Evolutionary conservation across 2,888 invertebrate species (phyloP).

Genomic region (Cremastobaeus sp.): DNA sequence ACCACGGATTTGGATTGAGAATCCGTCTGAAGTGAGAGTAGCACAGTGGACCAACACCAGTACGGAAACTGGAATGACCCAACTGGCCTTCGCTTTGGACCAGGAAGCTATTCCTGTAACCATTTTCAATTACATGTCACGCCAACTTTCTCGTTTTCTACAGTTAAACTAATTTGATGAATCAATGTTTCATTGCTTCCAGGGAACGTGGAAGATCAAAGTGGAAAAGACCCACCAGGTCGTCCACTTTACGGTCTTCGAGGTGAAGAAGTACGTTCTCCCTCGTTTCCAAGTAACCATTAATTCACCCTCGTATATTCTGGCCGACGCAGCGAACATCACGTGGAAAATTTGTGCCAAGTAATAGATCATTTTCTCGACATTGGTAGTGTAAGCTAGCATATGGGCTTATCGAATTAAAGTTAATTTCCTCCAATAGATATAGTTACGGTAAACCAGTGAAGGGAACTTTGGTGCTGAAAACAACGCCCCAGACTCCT

Average conservation of each 20-base stretch:
- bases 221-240: constrained; percentile 73
- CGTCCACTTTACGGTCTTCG: constrained; percentile 77
- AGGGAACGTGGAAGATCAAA: constrained; percentile 81
- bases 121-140: too few relatives aligned
- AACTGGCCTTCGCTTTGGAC: constrained; percentile 80
- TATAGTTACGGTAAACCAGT: constrained; percentile 83
- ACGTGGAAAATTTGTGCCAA: constrained; percentile 81
- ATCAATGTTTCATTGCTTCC: background rate
- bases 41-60: constrained; percentile 83
- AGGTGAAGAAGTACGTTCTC: constrained; percentile 81
- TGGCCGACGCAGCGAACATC: constrained; percentile 78
- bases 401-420: too few relatives aligned
- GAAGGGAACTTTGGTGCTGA: constrained; percentile 79
- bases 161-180: background rate
- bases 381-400: too few relatives aligned
- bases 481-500: constrained; percentile 74
- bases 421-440: constrained; percentile 71
- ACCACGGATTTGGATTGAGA: constrained; percentile 83
- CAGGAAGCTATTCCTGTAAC: constrained; percentile 74
- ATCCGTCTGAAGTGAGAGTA: constrained; percentile 82
- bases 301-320: constrained; percentile 79
- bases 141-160: background rate
- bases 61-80: constrained; percentile 82
- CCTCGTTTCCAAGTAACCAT: constrained; percentile 82
- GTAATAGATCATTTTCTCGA: constrained; percentile 69